A percentile compares a stretch with the other conserved stretches of the same genome.
These are phyloP conservation scores for Phylloscopus collybita DNA, from an alignment of 2,797 vertebrate genomes.

Conservation along the genomic window DNA sequence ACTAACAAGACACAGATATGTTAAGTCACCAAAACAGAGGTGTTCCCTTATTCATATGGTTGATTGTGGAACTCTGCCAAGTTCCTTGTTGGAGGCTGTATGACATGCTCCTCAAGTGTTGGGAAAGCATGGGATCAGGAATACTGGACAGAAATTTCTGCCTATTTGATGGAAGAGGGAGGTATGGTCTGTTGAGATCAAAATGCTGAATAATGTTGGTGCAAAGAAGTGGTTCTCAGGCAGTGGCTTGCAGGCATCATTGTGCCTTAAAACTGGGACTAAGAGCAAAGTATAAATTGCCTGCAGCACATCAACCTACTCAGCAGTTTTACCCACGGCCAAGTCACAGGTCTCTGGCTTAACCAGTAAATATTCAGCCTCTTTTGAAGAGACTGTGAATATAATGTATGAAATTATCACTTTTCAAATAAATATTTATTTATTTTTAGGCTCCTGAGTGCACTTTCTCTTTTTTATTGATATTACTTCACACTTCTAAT, in stretches of 20 bases:
- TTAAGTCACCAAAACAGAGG: background rate
- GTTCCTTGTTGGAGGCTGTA: background rate
- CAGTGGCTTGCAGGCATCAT: background rate
- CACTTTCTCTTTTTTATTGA: background rate
- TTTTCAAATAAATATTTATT: slow-evolving; percentile 12
- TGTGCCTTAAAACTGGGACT: background rate
- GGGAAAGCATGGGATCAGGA: background rate
- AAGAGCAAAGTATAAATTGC: background rate
- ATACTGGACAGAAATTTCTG: background rate
- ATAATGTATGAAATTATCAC: background rate
- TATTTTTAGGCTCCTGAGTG: background rate
- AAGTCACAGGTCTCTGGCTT: background rate
- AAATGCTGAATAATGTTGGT: background rate
- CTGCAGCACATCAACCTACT: background rate
- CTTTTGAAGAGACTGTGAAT: background rate
- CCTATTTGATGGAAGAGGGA: background rate
- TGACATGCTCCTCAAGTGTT: background rate
- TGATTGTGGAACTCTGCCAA: background rate
- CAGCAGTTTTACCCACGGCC: background rate
- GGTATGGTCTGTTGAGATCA: background rate
- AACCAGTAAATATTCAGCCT: background rate
- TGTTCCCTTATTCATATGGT: background rate
- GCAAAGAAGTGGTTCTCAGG: background rate
- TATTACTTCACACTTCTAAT: background rate
- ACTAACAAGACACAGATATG: background rate